A percentile compares a stretch with the other conserved stretches of the same genome.
These are phyloP conservation scores for Ceuthmochares aereus DNA, from an alignment of 2,113 vertebrate species.

Conservation along the genomic window DNA sequence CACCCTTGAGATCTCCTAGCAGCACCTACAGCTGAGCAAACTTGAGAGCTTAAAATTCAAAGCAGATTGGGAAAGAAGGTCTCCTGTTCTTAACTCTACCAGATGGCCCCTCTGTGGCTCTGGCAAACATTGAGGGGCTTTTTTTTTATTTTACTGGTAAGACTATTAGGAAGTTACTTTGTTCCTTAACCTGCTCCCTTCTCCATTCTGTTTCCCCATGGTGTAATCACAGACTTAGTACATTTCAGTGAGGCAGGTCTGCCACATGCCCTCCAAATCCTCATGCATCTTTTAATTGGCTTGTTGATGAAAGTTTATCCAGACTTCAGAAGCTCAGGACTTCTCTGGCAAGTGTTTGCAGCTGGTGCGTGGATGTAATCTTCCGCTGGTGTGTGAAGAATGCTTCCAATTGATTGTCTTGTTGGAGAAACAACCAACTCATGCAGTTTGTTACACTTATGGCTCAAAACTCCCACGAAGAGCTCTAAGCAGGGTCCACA, in stretches of 20 bases:
- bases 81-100: not conserved
- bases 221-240: not conserved
- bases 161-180: constrained; percentile 27
- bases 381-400: not conserved
- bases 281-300: not conserved
- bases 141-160: not conserved
- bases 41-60: not conserved
- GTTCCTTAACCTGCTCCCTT: constrained; percentile 34
- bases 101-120: not conserved
- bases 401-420: not conserved
- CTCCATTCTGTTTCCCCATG: not conserved
- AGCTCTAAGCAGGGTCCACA: not conserved
- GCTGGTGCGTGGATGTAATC: not conserved
- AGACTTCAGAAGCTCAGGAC: not conserved
- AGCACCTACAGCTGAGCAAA: not conserved
- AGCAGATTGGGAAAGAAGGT: not conserved
- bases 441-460: not conserved
- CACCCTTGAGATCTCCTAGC: not conserved
- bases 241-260: constrained; percentile 49
- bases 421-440: not conserved
- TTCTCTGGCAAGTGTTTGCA: not conserved
- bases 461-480: not conserved
- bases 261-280: not conserved
- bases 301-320: not conserved
- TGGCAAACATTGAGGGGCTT: not conserved